These are phyloP conservation scores for Empidonax alnorum DNA, from an alignment of 2,113 vertebrate species.

Conservation along the genomic window DNA sequence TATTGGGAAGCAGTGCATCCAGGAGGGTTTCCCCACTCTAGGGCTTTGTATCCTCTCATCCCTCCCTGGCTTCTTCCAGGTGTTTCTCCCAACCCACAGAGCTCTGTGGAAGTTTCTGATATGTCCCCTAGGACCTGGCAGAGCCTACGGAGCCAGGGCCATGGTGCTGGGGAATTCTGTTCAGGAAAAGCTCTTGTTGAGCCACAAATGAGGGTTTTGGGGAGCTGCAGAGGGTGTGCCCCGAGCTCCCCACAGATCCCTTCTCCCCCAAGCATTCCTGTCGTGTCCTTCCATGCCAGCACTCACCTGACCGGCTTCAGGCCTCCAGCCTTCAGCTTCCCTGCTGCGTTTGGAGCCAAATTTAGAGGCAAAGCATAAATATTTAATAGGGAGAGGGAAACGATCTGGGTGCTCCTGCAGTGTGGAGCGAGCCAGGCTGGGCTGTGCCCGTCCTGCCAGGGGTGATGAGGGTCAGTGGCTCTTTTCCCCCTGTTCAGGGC, in stretches of 20 bases:
- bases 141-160: rapidly evolving
- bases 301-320: rapidly evolving
- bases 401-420: rapidly evolving
- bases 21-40: not conserved
- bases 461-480: not conserved
- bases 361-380: not conserved
- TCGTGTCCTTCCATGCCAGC: rapidly evolving
- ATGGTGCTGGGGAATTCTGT: not conserved
- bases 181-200: not conserved
- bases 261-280: not conserved
- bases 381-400: not conserved
- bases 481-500: not conserved
- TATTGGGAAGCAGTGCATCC: rapidly evolving
- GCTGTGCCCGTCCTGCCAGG: not conserved
- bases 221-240: not conserved
- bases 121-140: not conserved
- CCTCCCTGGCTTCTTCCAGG: rapidly evolving
- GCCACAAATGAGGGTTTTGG: rapidly evolving
- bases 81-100: not conserved
- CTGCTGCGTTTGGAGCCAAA: not conserved
- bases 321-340: not conserved
- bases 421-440: not conserved
- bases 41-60: not conserved
- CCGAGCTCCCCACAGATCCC: rapidly evolving
- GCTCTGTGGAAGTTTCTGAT: not conserved